phyloP scores from a whole-genome alignment of 2,888 invertebrate genomes.

The Trissolcus brochymenae region DNA sequence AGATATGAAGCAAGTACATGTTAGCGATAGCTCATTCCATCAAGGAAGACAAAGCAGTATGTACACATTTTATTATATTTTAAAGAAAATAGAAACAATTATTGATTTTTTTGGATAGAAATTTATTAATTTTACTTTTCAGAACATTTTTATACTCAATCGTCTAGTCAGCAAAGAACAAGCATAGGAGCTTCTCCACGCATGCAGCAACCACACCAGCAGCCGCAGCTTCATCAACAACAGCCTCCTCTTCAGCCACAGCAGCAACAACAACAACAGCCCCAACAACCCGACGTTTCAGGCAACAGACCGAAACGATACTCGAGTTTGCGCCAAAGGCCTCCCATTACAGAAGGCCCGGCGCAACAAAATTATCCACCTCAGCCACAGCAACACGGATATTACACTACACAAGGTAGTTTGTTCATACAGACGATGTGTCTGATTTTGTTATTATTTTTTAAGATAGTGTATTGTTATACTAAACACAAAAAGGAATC shows the following conservation, averaged over 20 bases:
- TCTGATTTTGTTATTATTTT: no score
- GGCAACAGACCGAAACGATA: slow-evolving; percentile 81
- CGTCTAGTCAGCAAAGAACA: slow-evolving; percentile 70
- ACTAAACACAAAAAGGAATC: no score
- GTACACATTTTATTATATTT: slow-evolving; percentile 30
- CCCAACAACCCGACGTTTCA: slow-evolving; percentile 67
- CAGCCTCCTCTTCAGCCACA: slow-evolving; percentile 64
- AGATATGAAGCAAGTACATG: slow-evolving; percentile 70
- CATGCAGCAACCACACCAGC: slow-evolving; percentile 66
- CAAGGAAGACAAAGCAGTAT: slow-evolving; percentile 71
- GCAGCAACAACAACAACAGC: slow-evolving; percentile 63
- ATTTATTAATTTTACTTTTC: slow-evolving; percentile 31
- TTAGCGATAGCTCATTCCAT: slow-evolving; percentile 68
- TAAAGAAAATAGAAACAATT: background rate
- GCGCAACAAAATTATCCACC: slow-evolving; percentile 69
- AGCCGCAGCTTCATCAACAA: slow-evolving; percentile 71
- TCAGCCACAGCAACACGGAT: slow-evolving; percentile 70
- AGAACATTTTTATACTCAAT: slow-evolving; percentile 72
- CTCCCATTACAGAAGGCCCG: slow-evolving; percentile 71
- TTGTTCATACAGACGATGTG: background rate
- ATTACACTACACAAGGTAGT: slow-evolving; percentile 73
- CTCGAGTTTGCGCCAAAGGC: slow-evolving; percentile 82
- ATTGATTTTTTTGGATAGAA: background rate
- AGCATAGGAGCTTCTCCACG: slow-evolving; percentile 69
- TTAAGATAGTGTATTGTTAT: no score